phyloP scores from a whole-genome alignment of 2,888 invertebrate genomes.

The Yponomeuta malinellus region DNA sequence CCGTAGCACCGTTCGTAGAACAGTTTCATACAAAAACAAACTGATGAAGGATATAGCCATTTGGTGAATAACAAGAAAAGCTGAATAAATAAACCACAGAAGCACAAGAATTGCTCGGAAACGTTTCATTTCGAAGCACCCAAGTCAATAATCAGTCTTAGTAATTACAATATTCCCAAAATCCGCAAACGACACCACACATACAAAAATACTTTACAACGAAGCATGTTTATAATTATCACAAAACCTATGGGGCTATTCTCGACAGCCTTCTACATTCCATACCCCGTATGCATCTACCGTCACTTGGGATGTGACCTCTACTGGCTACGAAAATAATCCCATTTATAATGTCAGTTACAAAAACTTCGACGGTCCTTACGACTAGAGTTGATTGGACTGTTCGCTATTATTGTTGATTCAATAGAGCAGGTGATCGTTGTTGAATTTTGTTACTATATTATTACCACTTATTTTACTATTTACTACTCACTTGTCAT shows the following conservation, averaged over 20 bases:
- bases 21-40: background rate
- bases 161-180: slow-evolving; percentile 26
- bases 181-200: slow-evolving; percentile 7
- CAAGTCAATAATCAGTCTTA: slow-evolving; percentile 47
- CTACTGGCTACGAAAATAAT: background rate
- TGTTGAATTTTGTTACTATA: too few relatives aligned
- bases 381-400: background rate
- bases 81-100: background rate
- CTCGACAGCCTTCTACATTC: background rate
- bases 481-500: too few relatives aligned
- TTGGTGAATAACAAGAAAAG: slow-evolving; percentile 2
- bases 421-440: too few relatives aligned
- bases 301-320: background rate
- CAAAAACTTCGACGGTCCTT: background rate
- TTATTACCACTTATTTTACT: too few relatives aligned
- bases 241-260: slow-evolving; percentile 8
- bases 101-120: background rate
- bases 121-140: slow-evolving; percentile 36
- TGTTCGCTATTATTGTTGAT: too few relatives aligned
- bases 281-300: background rate
- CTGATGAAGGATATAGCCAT: background rate
- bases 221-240: slow-evolving; percentile 12
- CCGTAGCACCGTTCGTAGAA: slow-evolving; percentile 2
- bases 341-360: background rate
- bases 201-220: slow-evolving; percentile 14